Conservation (phyloP, 2,113 vertebrate genomes). For the Heliornis fulica region DNA sequence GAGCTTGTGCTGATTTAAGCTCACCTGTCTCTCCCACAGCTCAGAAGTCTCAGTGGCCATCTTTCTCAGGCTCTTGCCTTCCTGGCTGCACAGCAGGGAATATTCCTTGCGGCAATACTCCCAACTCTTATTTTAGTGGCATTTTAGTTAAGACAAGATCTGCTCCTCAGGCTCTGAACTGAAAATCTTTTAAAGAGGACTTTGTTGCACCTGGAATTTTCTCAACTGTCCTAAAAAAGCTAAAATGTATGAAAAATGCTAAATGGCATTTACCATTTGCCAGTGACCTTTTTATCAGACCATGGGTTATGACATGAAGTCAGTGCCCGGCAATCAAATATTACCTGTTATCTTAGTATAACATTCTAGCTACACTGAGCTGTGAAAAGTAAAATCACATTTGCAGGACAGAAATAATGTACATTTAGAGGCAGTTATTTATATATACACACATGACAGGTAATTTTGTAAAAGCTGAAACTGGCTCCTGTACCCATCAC, state of each 20-base stretch:
- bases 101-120: not conserved
- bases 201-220: not conserved
- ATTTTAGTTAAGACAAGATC: not conserved
- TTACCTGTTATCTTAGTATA: not conserved
- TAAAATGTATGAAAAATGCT: not conserved
- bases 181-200: not conserved
- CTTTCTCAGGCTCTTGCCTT: not conserved
- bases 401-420: not conserved
- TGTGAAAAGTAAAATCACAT: not conserved
- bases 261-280: not conserved
- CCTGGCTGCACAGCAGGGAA: not conserved
- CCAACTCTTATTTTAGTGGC: not conserved
- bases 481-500: not conserved
- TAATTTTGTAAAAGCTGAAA: not conserved
- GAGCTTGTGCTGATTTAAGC: not conserved
- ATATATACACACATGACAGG: not conserved
- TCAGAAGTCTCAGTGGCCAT: not conserved
- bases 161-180: not conserved
- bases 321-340: not conserved
- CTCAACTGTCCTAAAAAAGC: not conserved
- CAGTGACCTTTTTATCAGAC: not conserved
- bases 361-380: not conserved
- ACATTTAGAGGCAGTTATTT: not conserved
- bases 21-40: rapidly evolving
- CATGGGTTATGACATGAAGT: not conserved